Evolutionary conservation across 2,888 invertebrate genomes (phyloP), one percentile per base, ranked within the genome.

Genomic region (Adela reaumurella): DNA sequence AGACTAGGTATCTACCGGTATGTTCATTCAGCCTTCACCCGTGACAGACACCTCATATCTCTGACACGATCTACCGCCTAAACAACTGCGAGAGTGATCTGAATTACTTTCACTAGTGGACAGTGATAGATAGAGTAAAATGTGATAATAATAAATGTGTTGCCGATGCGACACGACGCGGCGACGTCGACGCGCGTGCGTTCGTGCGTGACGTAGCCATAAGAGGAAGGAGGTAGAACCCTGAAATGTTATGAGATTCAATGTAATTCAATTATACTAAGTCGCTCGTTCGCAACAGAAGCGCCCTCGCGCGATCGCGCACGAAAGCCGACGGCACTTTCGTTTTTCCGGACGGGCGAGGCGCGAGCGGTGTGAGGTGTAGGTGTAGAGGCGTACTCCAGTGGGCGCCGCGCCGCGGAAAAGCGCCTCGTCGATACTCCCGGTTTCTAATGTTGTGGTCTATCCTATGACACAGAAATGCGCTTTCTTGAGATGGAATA

Each of bases 401-500:
- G 24, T 8, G 5, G 24, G 5, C 24, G 35, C n/a, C 14, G 14
- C 35, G 35, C 35, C 11, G n/a, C 35, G 35, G 35, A 35, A 35
- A 35, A 35, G 35, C 35, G 35, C 35, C 35, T 3, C 3, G 11
- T 35, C 35, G 35, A 35, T 35, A 8, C n/a, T n/a, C n/a, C n/a
- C n/a, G n/a, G n/a, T n/a, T n/a, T n/a, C n/a, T n/a, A n/a, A n/a
- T n/a, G n/a, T n/a, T n/a, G n/a, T n/a, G 35, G 14, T n/a, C 6
- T 19, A n/a, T 11, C n/a, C 5, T 19, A 45, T 45, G 69, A 65
- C 68, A 70, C 65, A 72, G 72, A 74, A 74, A 74, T 70, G 74
- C 68, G 69, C 73, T 77, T 74, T 74, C 73, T 74, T 74, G 64
- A 64, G 65, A 68, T 70, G 64, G 67, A 67, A 67, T 61, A 63